Base-by-base conservation (phyloP, 2,113 vertebrate genomes). In the Dinomys branickii region DNA sequence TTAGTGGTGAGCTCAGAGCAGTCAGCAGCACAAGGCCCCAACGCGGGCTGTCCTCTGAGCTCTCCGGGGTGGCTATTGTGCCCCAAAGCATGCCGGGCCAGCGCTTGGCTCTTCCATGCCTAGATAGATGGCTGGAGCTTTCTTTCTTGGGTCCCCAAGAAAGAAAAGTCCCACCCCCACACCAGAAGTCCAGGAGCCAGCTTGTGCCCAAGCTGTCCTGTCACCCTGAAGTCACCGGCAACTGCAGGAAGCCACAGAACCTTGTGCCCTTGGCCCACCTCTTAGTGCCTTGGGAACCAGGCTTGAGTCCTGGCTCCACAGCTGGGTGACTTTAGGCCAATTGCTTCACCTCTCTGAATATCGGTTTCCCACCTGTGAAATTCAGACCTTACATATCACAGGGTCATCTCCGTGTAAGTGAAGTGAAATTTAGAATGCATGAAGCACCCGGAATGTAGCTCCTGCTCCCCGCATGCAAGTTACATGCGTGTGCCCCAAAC, bases 41-140 rank as follows among this genome's bases (percentile, higher is more conserved):
- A 0, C 6, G 5, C 0, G 16, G 6, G 7, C 17, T 50, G 10
- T 61, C 59, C 41, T 0, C 0, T 13, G 35, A 69, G 28, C 47
- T 44, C 82, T 86, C 35, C 16, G 33, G 3, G 20, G 44, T 19
- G 20, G 30, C 38, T 58, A 44, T 75, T 50, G 50, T 52, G 30
- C 73, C 59, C 67, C 30, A 33, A 38, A 38, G 30, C 38, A 16
- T 13, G 50, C 13, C 13, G 52, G 75, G 13, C 35, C 1, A 1
- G 81, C 44, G 1, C 80, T 38, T 50, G 56, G n/a, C 9, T 81
- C 88, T 69, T 41, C 83, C 41, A 11, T 0, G 5, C 17, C 67
- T 12, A 0, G 56, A 67, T 38, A 65, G 30, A 2, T 0, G 35
- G n/a, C n/a, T n/a, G n/a, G n/a, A n/a, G n/a, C n/a, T n/a, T n/a